Conservation (phyloP, 2,797 vertebrate genomes). For the Arctocebus calabarensis region DNA sequence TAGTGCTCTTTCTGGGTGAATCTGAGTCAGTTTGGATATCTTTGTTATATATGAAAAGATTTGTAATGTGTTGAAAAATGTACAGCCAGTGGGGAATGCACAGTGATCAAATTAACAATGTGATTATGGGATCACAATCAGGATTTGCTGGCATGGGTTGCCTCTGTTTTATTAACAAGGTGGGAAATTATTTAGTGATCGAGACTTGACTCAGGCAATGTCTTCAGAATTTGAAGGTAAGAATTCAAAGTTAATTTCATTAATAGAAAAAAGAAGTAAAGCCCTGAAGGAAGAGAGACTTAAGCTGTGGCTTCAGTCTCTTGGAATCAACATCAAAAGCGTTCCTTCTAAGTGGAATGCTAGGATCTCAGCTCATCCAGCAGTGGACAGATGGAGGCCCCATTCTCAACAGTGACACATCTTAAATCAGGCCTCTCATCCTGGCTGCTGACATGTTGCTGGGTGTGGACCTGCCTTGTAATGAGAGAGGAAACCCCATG, state of each 20-base stretch:
- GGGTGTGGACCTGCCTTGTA: constrained; percentile 48
- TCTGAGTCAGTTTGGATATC: neutral
- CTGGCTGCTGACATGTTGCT: constrained; percentile 71
- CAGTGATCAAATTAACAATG: neutral
- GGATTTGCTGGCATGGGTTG: neutral
- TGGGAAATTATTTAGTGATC: constrained; percentile 67
- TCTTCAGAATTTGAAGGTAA: constrained; percentile 1
- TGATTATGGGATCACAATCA: neutral
- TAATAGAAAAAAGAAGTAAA: constrained; percentile 43
- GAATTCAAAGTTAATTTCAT: constrained; percentile 40
- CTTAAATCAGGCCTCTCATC: constrained; percentile 78
- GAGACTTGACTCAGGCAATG: constrained; percentile 5
- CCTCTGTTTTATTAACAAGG: constrained; percentile 26
- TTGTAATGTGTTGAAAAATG: neutral
- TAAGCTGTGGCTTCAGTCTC: constrained; percentile 30
- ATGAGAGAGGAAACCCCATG: neutral
- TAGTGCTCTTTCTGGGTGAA: neutral
- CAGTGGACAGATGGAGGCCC: neutral
- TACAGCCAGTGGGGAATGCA: neutral
- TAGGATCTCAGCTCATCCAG: neutral
- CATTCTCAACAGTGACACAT: neutral
- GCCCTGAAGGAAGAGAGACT: constrained; percentile 16
- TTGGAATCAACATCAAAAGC: constrained; percentile 49
- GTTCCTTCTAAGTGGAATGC: constrained; percentile 20
- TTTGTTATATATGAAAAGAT: neutral